phyloP scores from a whole-genome alignment of 2,888 invertebrate species.

The Tuberolachnus salignus region DNA sequence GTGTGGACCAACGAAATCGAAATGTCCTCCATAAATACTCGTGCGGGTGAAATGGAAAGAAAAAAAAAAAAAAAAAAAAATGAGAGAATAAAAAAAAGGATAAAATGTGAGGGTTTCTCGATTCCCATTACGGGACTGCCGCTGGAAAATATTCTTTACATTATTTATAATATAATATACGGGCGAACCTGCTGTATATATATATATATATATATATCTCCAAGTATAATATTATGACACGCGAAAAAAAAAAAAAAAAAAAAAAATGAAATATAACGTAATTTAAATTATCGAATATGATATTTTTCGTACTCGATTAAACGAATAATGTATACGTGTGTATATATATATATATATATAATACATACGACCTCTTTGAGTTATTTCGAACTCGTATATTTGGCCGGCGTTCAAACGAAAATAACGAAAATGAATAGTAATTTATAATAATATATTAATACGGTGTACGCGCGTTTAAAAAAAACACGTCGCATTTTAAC shows the following conservation, averaged over 20 bases:
- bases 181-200: neutral
- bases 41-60: neutral
- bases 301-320: neutral
- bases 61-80: conserved; percentile 14
- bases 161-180: too few relatives aligned
- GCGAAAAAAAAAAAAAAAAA: neutral
- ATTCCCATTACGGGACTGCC: neutral
- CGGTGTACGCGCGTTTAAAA: neutral
- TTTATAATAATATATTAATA: neutral
- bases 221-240: neutral
- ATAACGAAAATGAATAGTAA: neutral
- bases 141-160: neutral
- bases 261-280: neutral
- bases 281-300: neutral
- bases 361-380: neutral
- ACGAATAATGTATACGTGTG: too few relatives aligned
- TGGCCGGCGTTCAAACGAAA: neutral
- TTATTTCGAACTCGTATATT: neutral
- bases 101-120: neutral
- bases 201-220: neutral
- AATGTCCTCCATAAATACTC: conserved; percentile 37
- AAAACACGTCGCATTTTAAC: neutral
- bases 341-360: too few relatives aligned
- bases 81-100: conserved; percentile 18
- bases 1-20: conserved; percentile 17